Evolutionary conservation across 2,797 vertebrate species (phyloP), one percentile per base, ranked within the genome.

Genomic region (Euphonia xanthogaster): DNA sequence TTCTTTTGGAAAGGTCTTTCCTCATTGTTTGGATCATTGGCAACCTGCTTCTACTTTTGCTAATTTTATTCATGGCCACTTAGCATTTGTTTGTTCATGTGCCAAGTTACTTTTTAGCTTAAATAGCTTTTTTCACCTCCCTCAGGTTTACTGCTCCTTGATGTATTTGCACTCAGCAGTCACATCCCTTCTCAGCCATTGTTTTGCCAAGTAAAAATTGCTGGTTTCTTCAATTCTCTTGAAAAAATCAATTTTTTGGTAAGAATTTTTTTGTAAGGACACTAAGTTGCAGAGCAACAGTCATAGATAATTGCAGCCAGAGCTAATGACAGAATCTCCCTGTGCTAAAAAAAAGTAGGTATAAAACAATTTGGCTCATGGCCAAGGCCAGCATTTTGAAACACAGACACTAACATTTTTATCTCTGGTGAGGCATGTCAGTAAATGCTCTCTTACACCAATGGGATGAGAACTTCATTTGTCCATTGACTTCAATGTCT

Each of bases 71-170:
- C 91, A 80, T 65, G 53, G 30, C 20, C 61, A 40, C 45, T 91
- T 93, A 87, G 31, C 27, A 77, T 91, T 83, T 71, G 37, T 94
- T 91, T 94, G 68, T 93, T 91, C 93, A 57, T 65, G 61, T 90
- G 75, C 78, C 78, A 93, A 88, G 72, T 93, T 80, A 86, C 58
- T n/a, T 94, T 94, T 83, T 74, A 88, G 72, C 39, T 91, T 83
- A 67, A 94, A 77, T 53, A 77, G 53, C 35, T 91, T 47, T 80
- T 92, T 89, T 83, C 78, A 60, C 75, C 89, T 95, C 87, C 82
- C 65, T 86, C 57, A 91, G 72, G 78, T 94, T 94, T 90, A 86
- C 42, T 48, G 18, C 35, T 90, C n/a, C 60, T 94, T 83, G 81
- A 87, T 85, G 45, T 87, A 73, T 93, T 92, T 63, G 21, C 20